These are phyloP conservation scores for Rhagoletis zephyria DNA, from an alignment of 1,140 invertebrate species.

Conservation along the genomic window DNA sequence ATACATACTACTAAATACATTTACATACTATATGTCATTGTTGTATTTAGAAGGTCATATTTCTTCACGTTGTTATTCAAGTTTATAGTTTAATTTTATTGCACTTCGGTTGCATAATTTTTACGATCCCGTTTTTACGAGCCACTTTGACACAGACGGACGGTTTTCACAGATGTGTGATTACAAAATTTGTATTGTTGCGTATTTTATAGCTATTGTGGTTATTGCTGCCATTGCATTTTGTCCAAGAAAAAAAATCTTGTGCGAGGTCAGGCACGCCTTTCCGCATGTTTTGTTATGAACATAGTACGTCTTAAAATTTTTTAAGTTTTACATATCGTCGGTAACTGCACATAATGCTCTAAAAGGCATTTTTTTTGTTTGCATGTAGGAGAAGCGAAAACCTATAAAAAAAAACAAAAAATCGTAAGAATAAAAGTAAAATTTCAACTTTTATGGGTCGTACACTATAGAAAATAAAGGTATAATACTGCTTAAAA, in stretches of 20 bases:
- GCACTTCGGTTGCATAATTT: constrained; percentile 13
- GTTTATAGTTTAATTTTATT: constrained; percentile 10
- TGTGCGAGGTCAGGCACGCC: constrained; percentile 33
- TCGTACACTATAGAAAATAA: too few species aligned
- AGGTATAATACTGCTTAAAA: too few species aligned
- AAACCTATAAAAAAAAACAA: too few species aligned
- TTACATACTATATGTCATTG: too few species aligned
- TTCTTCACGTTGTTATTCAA: not conserved
- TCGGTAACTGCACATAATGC: too few species aligned
- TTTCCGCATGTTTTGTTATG: not conserved
- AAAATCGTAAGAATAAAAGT: too few species aligned
- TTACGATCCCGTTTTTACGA: constrained; percentile 35
- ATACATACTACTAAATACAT: too few species aligned
- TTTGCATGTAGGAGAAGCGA: too few species aligned
- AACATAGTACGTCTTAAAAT: too few species aligned
- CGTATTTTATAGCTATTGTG: not conserved
- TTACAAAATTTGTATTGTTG: not conserved
- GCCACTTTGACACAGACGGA: constrained; percentile 31
- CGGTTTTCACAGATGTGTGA: not conserved
- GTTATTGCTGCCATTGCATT: not conserved
- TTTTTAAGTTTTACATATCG: too few species aligned
- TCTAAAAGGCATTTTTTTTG: too few species aligned
- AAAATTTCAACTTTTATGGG: too few species aligned
- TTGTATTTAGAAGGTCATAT: not conserved
- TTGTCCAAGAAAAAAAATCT: constrained; percentile 33